Evolutionary conservation across 2,113 vertebrate species (phyloP), one percentile per base, ranked within the genome.

Genomic region (Pavo muticus): DNA sequence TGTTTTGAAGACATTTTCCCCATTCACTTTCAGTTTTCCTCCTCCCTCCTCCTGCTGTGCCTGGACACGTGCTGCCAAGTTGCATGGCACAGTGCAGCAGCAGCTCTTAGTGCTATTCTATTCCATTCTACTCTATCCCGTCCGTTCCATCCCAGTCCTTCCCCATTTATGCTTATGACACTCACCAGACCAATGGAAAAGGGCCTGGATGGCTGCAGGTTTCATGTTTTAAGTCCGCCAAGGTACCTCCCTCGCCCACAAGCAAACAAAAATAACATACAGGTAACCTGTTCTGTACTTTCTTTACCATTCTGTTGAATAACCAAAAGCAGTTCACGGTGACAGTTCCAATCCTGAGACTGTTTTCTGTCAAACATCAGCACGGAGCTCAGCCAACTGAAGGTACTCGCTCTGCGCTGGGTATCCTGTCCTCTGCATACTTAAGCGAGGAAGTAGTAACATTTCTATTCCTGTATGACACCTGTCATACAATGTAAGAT

Each of bases 321-420:
- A 32, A 5, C 12, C 24, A 40, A 16, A 74, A 14, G 72, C 60
- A 7, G 48, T 0, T 39, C 12, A 0, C 16, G 4, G 35, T 1
- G 63, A 70, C 23, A 29, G 30, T 11, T 11, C 35, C 6, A n/a
- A 17, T 18, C 21, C 75, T 37, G n/a, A 87, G 69, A 3, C 37
- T 17, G 12, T 18, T 37, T 11, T 11, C 54, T 42, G 54, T 24
- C 35, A 25, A 12, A 2, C 67, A 50, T 35, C 71, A 6, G 4
- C 2, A 27, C 50, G 29, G 81, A 19, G 54, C 15, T 50, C 47
- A 24, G 67, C 32, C 45, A 64, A n/a, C 39, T 18, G 6, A 4
- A 45, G 65, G 25, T 14, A 19, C 76, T 60, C 3, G 13, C 54
- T 2, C 59, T 60, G 85, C 14, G 24, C 45, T 2, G 0, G 6